phyloP scores from a whole-genome alignment of 1,140 invertebrate genomes.

The Aphaenogaster rudis region DNA sequence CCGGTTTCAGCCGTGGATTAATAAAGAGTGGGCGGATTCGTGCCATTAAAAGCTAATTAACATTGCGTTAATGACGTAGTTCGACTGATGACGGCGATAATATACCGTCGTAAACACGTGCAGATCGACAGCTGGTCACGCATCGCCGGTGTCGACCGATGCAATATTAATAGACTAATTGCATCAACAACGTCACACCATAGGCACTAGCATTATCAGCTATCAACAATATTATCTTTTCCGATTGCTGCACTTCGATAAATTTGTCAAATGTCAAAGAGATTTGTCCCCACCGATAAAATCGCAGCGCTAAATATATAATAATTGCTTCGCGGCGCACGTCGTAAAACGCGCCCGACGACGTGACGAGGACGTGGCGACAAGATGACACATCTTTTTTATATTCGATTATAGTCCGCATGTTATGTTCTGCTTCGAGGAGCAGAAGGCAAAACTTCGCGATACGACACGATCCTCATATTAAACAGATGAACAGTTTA shows the following conservation, averaged over 20 bases:
- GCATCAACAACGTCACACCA: conserved; percentile 40
- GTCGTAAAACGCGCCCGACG: neutral
- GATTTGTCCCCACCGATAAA: neutral
- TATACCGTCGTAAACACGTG: neutral
- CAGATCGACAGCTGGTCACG: neutral
- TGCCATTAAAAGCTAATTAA: conserved; percentile 38
- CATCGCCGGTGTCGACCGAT: conserved; percentile 18
- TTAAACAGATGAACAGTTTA: neutral
- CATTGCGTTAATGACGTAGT: neutral
- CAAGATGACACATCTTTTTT: conserved; percentile 25
- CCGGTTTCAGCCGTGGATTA: neutral
- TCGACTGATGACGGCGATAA: neutral
- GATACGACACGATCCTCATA: neutral
- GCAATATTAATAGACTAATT: conserved; percentile 72
- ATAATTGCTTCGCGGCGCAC: neutral
- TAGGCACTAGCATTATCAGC: conserved; percentile 53
- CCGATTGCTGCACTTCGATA: too few relatives aligned
- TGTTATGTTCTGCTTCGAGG: neutral
- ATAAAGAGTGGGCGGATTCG: neutral
- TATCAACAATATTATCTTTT: neutral
- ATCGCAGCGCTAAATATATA: conserved; percentile 33
- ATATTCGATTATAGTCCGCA: conserved; percentile 27
- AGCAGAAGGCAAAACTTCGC: neutral
- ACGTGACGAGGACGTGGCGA: neutral
- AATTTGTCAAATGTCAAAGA: conserved; percentile 5